Evolutionary conservation across 2,888 invertebrate genomes (phyloP).

Genomic region (Tinea trinotella): DNA sequence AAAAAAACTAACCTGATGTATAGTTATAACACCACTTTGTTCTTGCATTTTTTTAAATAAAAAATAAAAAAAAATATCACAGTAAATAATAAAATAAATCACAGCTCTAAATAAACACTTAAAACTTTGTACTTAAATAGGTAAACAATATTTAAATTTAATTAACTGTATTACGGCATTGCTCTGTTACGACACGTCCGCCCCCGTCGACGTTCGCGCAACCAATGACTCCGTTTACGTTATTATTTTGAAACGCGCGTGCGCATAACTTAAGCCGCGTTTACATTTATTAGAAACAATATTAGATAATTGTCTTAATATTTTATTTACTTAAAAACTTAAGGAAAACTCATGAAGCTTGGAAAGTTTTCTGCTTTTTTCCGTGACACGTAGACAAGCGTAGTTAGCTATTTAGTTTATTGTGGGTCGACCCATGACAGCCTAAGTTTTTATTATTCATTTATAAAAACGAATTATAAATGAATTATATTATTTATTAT

Average conservation of each 20-base stretch:
- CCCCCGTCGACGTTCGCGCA: constrained; percentile 32
- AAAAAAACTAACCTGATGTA: constrained; percentile 20
- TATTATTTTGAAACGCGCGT: constrained; percentile 4
- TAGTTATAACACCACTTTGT: constrained; percentile 21
- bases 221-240: constrained; percentile 32
- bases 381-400: no score
- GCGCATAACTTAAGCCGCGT: background rate
- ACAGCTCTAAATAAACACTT: background rate
- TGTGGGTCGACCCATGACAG: no score
- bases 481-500: no score
- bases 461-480: no score
- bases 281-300: no score
- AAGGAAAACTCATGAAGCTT: no score
- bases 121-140: background rate
- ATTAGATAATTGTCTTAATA: no score
- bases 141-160: background rate
- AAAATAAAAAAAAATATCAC: constrained; percentile 45
- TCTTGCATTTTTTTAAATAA: constrained; percentile 20
- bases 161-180: constrained; percentile 27
- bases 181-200: constrained; percentile 31
- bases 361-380: no score
- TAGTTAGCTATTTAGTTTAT: no score
- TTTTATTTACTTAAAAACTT: no score
- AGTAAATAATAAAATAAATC: constrained; percentile 67
- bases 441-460: no score